Evolutionary conservation across 1,140 invertebrate species (phyloP).

Genomic region (Camponotus pennsylvanicus): DNA sequence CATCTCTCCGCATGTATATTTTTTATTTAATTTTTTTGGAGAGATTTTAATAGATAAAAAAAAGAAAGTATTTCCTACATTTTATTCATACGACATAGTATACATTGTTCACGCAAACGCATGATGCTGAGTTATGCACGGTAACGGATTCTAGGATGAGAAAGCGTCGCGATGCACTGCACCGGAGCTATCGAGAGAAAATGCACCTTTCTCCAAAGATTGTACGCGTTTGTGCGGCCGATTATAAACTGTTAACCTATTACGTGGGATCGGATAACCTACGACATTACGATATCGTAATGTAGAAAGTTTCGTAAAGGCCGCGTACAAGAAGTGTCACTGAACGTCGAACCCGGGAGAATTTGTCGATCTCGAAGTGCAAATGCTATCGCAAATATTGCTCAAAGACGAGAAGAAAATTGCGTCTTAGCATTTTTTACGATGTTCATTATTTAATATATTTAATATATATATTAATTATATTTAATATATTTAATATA

Average conservation of each 20-base stretch:
- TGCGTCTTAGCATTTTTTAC: background rate
- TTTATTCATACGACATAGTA: conserved; percentile 7
- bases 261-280: conserved; percentile 75
- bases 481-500: background rate
- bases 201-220: conserved; percentile 64
- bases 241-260: conserved; percentile 80
- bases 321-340: conserved; percentile 24
- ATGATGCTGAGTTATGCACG: background rate
- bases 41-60: background rate
- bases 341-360: background rate
- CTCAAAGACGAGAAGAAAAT: background rate
- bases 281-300: conserved; percentile 73
- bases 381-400: background rate
- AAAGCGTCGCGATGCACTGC: conserved; percentile 37
- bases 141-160: conserved; percentile 29
- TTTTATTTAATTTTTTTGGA: background rate
- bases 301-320: conserved; percentile 77
- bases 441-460: background rate
- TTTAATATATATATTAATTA: background rate
- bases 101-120: conserved; percentile 16
- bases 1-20: background rate
- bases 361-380: background rate
- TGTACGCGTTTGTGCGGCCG: conserved; percentile 52
- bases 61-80: background rate
- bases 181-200: conserved; percentile 35